These are phyloP conservation scores for Nomada fucata DNA, from an alignment of 2,888 invertebrate species.

Conservation along the genomic window DNA sequence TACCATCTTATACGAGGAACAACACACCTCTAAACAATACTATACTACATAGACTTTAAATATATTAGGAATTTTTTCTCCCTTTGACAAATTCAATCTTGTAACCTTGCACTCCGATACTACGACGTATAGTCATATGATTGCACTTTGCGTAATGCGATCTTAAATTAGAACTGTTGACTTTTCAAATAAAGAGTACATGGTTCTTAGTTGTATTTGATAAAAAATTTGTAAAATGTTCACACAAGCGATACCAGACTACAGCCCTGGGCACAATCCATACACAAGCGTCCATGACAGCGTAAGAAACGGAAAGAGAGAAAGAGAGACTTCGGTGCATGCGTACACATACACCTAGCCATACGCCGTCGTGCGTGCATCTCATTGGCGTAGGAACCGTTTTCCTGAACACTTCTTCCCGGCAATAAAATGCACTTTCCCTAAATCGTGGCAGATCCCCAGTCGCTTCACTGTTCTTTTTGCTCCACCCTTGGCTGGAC, in stretches of 20 bases:
- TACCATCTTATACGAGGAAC: background rate
- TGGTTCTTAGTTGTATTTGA: no score
- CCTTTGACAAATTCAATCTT: background rate
- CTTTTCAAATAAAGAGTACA: no score
- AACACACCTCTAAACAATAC: background rate
- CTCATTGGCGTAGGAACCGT: conserved; percentile 54
- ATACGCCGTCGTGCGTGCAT: conserved; percentile 34
- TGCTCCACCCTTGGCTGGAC: background rate
- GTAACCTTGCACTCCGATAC: no score
- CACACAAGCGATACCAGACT: conserved; percentile 18
- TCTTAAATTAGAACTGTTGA: background rate
- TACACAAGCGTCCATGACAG: conserved; percentile 37
- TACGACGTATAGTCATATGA: background rate
- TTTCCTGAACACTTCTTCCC: conserved; percentile 1
- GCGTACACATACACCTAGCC: conserved; percentile 27
- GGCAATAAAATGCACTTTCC: conserved; percentile 17
- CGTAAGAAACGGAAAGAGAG: conserved; percentile 57
- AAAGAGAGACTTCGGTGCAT: conserved; percentile 43
- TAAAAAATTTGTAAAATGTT: background rate
- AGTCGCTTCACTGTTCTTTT: conserved; percentile 8
- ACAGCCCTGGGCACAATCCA: conserved; percentile 52
- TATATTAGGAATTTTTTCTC: no score
- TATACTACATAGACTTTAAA: background rate
- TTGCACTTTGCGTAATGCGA: background rate
- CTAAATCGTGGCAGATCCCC: conserved; percentile 7